These are phyloP conservation scores for Oplegnathus fasciatus DNA, from an alignment of 2,113 vertebrate genomes.

Conservation along the genomic window DNA sequence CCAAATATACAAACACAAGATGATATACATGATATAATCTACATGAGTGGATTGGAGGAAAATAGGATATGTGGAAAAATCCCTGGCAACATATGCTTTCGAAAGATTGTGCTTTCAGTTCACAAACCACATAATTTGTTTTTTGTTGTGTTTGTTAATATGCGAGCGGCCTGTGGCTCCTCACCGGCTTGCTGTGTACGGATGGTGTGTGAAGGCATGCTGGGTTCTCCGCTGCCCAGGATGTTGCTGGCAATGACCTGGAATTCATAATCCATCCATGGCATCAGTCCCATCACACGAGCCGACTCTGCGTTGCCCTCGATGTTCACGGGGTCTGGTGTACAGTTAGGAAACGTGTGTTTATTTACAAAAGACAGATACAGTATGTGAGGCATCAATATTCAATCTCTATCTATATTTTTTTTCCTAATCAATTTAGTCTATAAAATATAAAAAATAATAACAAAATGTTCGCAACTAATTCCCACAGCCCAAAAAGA, in stretches of 20 bases:
- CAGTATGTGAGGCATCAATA: not conserved
- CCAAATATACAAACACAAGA: conserved; percentile 7
- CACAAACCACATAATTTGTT: not conserved
- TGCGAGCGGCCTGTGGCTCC: conserved; percentile 15
- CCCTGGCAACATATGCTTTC: not conserved
- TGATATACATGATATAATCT: conserved; percentile 2
- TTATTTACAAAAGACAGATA: not conserved
- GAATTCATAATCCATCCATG: conserved; percentile 98
- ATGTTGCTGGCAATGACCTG: conserved; percentile 96
- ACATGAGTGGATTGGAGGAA: not conserved
- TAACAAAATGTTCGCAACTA: not conserved
- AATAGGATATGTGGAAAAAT: not conserved
- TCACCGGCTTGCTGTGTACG: conserved; percentile 94
- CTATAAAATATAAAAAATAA: not conserved
- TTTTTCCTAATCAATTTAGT: not conserved
- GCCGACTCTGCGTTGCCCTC: conserved; percentile 94
- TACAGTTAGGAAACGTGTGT: not conserved
- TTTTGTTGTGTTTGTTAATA: not conserved
- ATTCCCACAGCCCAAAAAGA: not conserved
- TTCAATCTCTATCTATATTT: not conserved
- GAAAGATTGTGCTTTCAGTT: not conserved
- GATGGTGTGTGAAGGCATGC: conserved; percentile 90
- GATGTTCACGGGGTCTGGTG: conserved; percentile 90
- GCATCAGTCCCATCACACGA: conserved; percentile 90
- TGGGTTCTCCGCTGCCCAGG: conserved; percentile 93